Base-by-base conservation (phyloP, 2,113 vertebrate species). In the Sinocyclocheilus anophthalmus region DNA sequence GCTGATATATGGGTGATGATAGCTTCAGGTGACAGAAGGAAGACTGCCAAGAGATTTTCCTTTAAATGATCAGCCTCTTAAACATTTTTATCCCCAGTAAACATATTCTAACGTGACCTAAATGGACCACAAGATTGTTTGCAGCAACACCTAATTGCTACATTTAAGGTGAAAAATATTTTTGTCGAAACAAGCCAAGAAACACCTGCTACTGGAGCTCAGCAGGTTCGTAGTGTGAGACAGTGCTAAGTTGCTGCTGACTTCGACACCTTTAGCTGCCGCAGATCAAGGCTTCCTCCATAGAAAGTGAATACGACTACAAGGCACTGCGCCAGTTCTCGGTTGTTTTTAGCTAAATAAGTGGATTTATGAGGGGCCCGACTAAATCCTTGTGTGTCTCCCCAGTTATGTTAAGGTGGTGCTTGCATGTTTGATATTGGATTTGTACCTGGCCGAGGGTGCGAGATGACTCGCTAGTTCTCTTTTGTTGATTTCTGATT, bases 301-400 rank as follows among this genome's bases (percentile, higher is more conserved):
- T 61, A 63, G 93, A 91, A 94, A 94, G 88, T 18, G 57, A 91
- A 94, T 69, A 91, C 89, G 53, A 48, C 14, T 24, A 45, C 79
- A 85, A 77, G 87, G 86, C 89, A 87, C 48, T n/a, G 81, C 81
- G 91, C 92, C 92, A 92, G 92, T 92, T 86, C 86, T 63, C 85
- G 83, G 85, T n/a, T n/a, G n/a, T n/a, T n/a, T n/a, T n/a, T n/a
- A n/a, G n/a, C n/a, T n/a, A n/a, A n/a, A n/a, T n/a, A n/a, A n/a
- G n/a, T n/a, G n/a, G n/a, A n/a, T n/a, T n/a, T n/a, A n/a, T n/a
- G n/a, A n/a, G n/a, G n/a, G n/a, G n/a, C n/a, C n/a, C n/a, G n/a
- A n/a, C n/a, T n/a, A n/a, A n/a, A n/a, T n/a, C n/a, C n/a, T n/a
- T n/a, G n/a, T n/a, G n/a, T n/a, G n/a, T n/a, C n/a, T n/a, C n/a